These are phyloP conservation scores for Triplophysa bombifrons DNA, from an alignment of 2,797 vertebrate species.

Conservation along the genomic window DNA sequence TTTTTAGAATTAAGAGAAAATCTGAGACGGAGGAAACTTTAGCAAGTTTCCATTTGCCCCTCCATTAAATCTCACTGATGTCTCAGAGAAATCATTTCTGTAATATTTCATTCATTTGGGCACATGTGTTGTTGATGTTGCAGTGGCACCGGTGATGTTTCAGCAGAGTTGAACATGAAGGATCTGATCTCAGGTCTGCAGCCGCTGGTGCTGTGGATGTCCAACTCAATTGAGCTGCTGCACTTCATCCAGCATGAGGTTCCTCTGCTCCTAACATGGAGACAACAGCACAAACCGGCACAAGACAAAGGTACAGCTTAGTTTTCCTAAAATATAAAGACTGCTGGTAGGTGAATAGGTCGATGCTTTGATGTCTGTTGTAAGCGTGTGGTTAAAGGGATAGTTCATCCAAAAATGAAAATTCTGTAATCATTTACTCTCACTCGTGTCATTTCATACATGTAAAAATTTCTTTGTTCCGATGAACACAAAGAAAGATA, in stretches of 20 bases:
- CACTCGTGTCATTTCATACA: too few species aligned
- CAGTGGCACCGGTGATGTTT: conserved; percentile 57
- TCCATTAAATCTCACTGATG: too few species aligned
- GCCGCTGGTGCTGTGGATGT: conserved; percentile 80
- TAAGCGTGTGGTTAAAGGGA: not conserved
- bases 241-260: conserved; percentile 81
- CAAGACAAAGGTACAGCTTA: conserved; percentile 61
- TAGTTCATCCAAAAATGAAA: too few species aligned
- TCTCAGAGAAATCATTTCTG: too few species aligned
- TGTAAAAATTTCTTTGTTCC: too few species aligned
- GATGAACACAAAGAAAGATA: too few species aligned
- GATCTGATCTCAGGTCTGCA: conserved; percentile 74
- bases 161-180: conserved; percentile 60
- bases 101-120: too few species aligned
- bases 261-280: conserved; percentile 76
- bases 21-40: too few species aligned
- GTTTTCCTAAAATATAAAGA: not conserved
- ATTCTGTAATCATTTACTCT: too few species aligned
- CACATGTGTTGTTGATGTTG: not conserved
- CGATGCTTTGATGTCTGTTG: not conserved
- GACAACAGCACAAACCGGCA: conserved; percentile 56
- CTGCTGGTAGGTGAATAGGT: not conserved
- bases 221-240: conserved; percentile 81
- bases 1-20: too few species aligned
- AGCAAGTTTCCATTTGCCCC: too few species aligned